Percentiles rank a stretch among this genome's conserved stretches.
Conservation (phyloP, 2,113 vertebrate species). For the Podarcis raffonei region DNA sequence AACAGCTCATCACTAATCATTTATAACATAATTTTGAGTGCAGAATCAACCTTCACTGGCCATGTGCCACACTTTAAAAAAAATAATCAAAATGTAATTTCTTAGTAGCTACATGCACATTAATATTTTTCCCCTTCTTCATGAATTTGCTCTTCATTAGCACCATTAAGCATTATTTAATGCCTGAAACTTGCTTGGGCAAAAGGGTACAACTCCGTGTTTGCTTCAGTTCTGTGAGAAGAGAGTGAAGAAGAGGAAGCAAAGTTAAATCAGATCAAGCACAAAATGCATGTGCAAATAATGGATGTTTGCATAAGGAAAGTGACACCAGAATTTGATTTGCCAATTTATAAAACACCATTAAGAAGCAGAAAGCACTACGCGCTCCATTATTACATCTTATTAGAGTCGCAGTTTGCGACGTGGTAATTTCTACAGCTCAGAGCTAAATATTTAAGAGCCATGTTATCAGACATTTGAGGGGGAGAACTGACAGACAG, state of each 20-base stretch:
- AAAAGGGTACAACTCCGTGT: not conserved
- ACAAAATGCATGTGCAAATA: not conserved
- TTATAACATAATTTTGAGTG: not conserved
- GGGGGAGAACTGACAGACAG: not conserved
- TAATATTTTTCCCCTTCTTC: not conserved
- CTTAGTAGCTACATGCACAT: not conserved
- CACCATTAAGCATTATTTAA: not conserved
- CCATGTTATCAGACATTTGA: not conserved
- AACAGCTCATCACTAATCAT: not conserved
- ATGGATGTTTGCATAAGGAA: not conserved
- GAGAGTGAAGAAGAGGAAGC: not conserved
- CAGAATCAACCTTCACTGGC: not conserved
- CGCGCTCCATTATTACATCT: not conserved
- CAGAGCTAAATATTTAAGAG: not conserved
- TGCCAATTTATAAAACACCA: not conserved
- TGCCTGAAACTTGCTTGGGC: not conserved
- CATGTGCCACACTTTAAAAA: not conserved
- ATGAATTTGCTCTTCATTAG: not conserved
- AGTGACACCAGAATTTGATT: not conserved
- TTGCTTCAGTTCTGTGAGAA: not conserved
- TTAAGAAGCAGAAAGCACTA: not conserved
- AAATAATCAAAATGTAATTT: not conserved
- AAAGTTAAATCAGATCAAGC: not conserved
- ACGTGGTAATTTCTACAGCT: not conserved
- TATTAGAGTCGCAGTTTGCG: not conserved